Evolutionary conservation across 2,888 invertebrate species (phyloP), one percentile per base, ranked within the genome.

Genomic region (Candidula unifasciata): DNA sequence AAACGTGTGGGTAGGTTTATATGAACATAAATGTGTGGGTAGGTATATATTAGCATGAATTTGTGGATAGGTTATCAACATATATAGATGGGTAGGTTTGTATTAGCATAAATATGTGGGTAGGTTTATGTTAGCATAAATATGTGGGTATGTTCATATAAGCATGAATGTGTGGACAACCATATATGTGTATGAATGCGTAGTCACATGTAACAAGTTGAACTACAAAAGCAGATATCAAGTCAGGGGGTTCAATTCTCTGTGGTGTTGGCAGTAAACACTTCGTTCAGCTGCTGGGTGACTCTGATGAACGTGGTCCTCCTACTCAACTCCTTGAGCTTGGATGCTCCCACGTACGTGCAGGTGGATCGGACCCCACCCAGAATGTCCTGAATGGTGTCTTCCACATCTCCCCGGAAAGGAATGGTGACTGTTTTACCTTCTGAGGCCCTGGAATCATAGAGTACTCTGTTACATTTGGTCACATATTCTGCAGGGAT

Each of bases 281-380:
- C 90, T 85, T 91, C 92, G 94, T 98, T 98, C 89, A 96, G 95
- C 94, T 98, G 98, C 93, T 97, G 96, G 68, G 97, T 97, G 93
- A 97, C 97, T 57, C 98, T 95, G 90, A 98, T 96, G 94, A 98
- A 98, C 81, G 98, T 98, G 74, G 98, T 97, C 73, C 98, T 95
- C 80, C 97, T 95, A 0, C 97, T 96, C 85, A 98, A 94, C 93
- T 97, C 97, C 88, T 97, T 96, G 69, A 98, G 95, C 89, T 96
- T 96, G 8, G 95, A 95, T 0, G 98, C 97, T 0, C 98, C 98
- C 0, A 97, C 97, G 92, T 98, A 98, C 0, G 98, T 98, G 93
- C 98, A 98, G 0, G 98, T 97, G 0, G 97, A 97, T 13, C 98
- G 95, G 18, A 98, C 94, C 0, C 98, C 98, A 0, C 98, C 98